Evolutionary conservation across 2,113 vertebrate species (phyloP).

Genomic region (Propithecus coquereli): DNA sequence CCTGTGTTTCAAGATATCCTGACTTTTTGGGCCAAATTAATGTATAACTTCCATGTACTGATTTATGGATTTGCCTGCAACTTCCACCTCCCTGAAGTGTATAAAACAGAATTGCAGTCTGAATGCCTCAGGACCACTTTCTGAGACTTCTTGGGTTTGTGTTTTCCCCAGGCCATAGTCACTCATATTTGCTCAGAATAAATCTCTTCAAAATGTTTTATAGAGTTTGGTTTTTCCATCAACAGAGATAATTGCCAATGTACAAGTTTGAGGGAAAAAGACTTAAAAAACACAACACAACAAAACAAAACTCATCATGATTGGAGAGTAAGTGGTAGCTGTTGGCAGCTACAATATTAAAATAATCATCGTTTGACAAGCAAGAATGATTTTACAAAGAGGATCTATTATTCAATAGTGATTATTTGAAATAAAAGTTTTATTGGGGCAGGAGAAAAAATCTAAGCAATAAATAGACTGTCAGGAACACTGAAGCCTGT

Average conservation of each 20-base stretch:
- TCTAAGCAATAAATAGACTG: conserved; percentile 71
- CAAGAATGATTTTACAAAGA: conserved; percentile 64
- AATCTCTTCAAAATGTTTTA: too few species aligned
- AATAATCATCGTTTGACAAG: conserved; percentile 75
- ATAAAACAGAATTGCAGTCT: too few species aligned
- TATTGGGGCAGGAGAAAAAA: conserved; percentile 59
- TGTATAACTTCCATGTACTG: too few species aligned
- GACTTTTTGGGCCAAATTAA: too few species aligned
- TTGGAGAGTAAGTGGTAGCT: conserved; percentile 47
- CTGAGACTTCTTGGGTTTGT: too few species aligned
- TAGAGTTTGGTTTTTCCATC: too few species aligned
- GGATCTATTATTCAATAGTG: conserved; percentile 66
- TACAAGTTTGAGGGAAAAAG: neutral
- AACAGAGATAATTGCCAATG: neutral
- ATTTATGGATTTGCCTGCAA: too few species aligned
- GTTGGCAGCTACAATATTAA: conserved; percentile 63
- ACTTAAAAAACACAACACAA: neutral
- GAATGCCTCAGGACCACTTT: too few species aligned
- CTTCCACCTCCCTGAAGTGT: too few species aligned
- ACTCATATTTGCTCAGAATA: too few species aligned
- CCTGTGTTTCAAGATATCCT: too few species aligned
- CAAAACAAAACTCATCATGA: neutral
- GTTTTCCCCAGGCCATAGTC: too few species aligned
- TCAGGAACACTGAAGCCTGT: conserved; percentile 55
- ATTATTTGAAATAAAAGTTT: conserved; percentile 75